These are phyloP conservation scores for Parazoanthus atlanticus DNA, from an alignment of 92 coral and sea anemone species.

Conservation along the genomic window DNA sequence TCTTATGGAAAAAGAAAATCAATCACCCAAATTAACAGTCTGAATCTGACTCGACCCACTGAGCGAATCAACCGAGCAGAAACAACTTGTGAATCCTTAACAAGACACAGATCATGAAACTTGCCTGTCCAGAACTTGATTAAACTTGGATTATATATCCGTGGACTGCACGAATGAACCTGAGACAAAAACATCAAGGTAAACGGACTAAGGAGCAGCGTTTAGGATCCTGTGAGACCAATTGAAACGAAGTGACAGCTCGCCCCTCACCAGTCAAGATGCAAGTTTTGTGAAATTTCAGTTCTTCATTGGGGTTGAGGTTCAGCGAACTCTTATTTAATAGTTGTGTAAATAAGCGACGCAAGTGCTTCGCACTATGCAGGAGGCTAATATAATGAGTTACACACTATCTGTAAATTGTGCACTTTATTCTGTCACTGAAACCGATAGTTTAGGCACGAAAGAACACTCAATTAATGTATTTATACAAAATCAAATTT, in stretches of 20 bases:
- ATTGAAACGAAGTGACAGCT: background rate
- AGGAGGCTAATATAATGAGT: background rate
- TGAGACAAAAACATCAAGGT: background rate
- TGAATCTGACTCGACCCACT: constrained; percentile 1
- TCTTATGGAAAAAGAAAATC: constrained; percentile 44
- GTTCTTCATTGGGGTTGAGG: background rate
- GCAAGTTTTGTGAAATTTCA: background rate
- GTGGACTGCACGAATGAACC: background rate
- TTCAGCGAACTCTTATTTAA: background rate
- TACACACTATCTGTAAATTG: background rate
- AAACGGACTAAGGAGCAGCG: background rate
- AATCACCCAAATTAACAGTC: constrained; percentile 18
- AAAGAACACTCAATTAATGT: background rate
- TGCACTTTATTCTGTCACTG: constrained; percentile 14
- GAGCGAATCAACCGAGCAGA: constrained; percentile 13
- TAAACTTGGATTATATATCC: background rate
- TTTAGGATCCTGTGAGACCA: background rate
- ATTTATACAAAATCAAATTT: constrained; percentile 16
- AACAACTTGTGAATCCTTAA: background rate
- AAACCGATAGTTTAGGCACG: constrained; percentile 26
- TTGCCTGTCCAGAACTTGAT: background rate
- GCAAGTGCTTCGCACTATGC: background rate
- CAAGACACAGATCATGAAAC: background rate
- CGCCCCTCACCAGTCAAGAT: background rate
- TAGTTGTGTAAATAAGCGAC: constrained; percentile 5